Base-by-base conservation (phyloP, 2,113 vertebrate genomes). In the Clarias macrocephalus region DNA sequence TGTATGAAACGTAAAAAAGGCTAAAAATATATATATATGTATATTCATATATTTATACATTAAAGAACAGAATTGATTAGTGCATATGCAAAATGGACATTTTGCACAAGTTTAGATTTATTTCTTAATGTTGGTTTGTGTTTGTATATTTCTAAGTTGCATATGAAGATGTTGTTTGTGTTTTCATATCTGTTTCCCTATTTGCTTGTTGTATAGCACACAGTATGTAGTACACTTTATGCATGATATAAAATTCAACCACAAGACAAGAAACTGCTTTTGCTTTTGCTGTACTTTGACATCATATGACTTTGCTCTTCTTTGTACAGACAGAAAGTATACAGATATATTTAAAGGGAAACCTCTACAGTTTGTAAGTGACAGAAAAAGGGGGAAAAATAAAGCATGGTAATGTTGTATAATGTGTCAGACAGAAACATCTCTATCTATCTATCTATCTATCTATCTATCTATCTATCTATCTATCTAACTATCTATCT, bases 271-370 rank as follows among this genome's bases (percentile, higher is more conserved):
- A 0, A 28, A 25, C 23, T 28, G 4, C 16, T 70, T 70, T 28
- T 70, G 66, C 28, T 16, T 70, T 72, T 72, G 16, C 18, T 19
- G 30, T 30, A 37, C 68, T 19, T 72, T 72, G 3, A 19, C 16
- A 70, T 42, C 19, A 21, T 1, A 11, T 73, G 3, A 1, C 4
- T 23, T 73, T 73, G 28, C 33, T 37, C 28, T 37, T 7, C 68
- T 70, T 70, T 33, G 65, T 18, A 30, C 1, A 68, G 16, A 33
- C 30, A 33, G 30, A 37, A 16, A 18, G 19, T 42, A 33, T n/a
- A 56, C 11, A 79, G 6, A 59, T 30, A 72, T 56, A 25, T 80
- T 80, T 83, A 63, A 25, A 65, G 73, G 56, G 73, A 83, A 72
- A 57, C 16, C 59, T 16, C 65, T 60, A 3, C 72, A 30, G 6